phyloP scores from a whole-genome alignment of 1,140 invertebrate species.

The Galleria mellonella region DNA sequence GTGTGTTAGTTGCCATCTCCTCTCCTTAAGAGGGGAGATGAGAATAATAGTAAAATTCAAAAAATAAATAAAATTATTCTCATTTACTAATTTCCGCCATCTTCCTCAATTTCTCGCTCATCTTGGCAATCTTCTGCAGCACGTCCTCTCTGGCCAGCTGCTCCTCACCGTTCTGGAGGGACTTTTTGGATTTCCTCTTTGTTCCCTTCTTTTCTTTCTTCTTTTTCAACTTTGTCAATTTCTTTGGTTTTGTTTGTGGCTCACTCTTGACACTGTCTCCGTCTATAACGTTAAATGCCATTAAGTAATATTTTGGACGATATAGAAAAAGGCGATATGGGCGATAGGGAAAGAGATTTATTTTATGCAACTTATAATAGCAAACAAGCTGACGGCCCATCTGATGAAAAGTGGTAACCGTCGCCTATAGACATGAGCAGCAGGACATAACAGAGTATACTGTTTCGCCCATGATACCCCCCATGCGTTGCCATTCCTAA shows the following conservation, averaged over 20 bases:
- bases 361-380: too few species aligned
- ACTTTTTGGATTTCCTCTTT: background rate
- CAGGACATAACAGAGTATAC: too few species aligned
- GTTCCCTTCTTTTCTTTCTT: constrained; percentile 14
- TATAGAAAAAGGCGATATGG: background rate
- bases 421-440: too few species aligned
- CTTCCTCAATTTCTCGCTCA: constrained; percentile 14
- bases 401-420: too few species aligned
- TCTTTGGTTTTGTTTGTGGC: background rate
- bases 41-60: too few species aligned
- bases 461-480: too few species aligned
- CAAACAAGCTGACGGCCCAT: too few species aligned
- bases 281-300: background rate
- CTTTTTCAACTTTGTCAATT: constrained; percentile 1
- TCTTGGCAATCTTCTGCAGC: constrained; percentile 10
- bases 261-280: constrained; percentile 1
- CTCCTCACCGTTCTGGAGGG: background rate
- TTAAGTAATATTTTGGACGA: too few species aligned
- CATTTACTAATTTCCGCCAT: constrained; percentile 17
- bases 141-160: constrained; percentile 13
- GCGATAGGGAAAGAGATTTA: background rate
- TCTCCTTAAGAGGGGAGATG: too few species aligned
- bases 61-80: too few species aligned
- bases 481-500: too few species aligned
- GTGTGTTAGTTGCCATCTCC: background rate